These are phyloP conservation scores for Semnornis frantzii DNA, from an alignment of 2,113 vertebrate species.

Conservation along the genomic window DNA sequence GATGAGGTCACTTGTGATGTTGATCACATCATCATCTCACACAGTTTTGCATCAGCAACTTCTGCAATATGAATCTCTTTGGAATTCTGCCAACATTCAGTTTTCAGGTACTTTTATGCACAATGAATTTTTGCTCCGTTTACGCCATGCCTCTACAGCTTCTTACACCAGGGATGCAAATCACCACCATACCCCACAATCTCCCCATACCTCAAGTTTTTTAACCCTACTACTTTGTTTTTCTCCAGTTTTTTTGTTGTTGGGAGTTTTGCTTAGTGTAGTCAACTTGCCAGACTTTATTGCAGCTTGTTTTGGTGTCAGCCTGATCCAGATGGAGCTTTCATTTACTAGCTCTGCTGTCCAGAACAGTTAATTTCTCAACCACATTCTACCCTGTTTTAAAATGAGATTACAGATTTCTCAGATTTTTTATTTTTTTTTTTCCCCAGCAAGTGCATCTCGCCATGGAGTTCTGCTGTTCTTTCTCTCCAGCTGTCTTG, in stretches of 20 bases:
- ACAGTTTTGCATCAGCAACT: background rate
- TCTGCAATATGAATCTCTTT: background rate
- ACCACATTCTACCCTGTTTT: background rate
- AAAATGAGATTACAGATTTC: background rate
- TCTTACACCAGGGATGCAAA: background rate
- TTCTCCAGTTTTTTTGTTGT: background rate
- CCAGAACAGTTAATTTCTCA: slow-evolving; percentile 19
- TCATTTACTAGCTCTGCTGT: background rate
- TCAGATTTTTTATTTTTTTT: background rate
- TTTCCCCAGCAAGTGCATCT: background rate
- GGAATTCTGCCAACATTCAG: background rate
- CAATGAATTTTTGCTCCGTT: background rate
- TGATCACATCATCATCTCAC: slow-evolving; percentile 24
- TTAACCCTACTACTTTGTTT: background rate
- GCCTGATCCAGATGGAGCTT: slow-evolving; percentile 26
- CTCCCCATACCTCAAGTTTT: background rate
- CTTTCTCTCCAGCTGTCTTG: background rate
- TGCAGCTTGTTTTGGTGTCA: slow-evolving; percentile 23
- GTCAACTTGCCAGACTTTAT: slow-evolving; percentile 1
- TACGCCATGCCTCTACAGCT: background rate
- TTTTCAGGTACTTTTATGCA: background rate
- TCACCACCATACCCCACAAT: background rate
- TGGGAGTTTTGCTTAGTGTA: background rate
- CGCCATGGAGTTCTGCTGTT: background rate
- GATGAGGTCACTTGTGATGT: background rate